These are phyloP conservation scores for Xanthia togata DNA, from an alignment of 2,888 invertebrate genomes.

Conservation along the genomic window DNA sequence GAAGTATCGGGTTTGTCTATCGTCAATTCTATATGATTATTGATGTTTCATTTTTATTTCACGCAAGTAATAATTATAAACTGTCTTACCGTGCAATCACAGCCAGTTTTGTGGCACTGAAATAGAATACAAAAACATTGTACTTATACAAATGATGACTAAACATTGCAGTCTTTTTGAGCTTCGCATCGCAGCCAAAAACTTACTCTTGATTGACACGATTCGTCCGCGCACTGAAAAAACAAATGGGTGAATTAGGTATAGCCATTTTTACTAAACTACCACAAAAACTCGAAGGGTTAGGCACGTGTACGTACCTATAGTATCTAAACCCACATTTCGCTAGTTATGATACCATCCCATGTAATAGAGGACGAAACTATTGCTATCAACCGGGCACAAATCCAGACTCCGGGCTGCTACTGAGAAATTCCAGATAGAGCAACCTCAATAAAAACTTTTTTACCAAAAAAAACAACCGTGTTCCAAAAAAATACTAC, in stretches of 20 bases:
- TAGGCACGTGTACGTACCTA: too few species aligned
- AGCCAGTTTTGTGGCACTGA: constrained; percentile 70
- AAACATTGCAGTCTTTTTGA: background rate
- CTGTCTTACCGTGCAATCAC: constrained; percentile 68
- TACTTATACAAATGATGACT: background rate
- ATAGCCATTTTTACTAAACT: background rate
- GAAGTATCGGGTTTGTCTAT: background rate
- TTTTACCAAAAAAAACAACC: too few species aligned
- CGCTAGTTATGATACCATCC: too few species aligned
- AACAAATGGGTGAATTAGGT: background rate
- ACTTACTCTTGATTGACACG: constrained; percentile 73
- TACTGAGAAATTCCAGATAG: too few species aligned
- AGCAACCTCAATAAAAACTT: too few species aligned
- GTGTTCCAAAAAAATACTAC: too few species aligned
- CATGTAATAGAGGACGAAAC: too few species aligned
- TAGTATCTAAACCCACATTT: too few species aligned
- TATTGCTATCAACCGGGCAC: too few species aligned
- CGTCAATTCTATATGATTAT: background rate
- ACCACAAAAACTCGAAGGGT: too few species aligned
- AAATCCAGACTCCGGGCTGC: too few species aligned
- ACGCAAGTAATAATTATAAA: background rate
- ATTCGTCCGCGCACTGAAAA: constrained; percentile 69
- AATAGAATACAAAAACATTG: background rate
- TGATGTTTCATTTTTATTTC: background rate
- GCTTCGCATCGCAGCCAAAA: background rate